These are phyloP conservation scores for Spilarctia lutea DNA, from an alignment of 2,888 invertebrate species.

Conservation along the genomic window DNA sequence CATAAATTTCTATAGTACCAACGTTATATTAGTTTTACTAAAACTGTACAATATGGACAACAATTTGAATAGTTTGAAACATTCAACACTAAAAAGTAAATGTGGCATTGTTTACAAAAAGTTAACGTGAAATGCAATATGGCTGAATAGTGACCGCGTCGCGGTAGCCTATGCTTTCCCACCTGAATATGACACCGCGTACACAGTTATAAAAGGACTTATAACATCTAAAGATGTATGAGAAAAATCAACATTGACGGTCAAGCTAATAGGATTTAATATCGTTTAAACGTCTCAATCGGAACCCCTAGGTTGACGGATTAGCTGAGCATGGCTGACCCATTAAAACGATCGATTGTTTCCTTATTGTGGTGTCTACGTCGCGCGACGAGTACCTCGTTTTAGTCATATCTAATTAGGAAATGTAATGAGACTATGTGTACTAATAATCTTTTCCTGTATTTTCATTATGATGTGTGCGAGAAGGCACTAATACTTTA, in stretches of 20 bases:
- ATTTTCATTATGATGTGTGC: slow-evolving; percentile 39
- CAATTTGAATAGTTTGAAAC: slow-evolving; percentile 53
- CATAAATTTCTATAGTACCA: slow-evolving; percentile 44
- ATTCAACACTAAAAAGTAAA: slow-evolving; percentile 65
- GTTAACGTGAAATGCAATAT: slow-evolving; percentile 79
- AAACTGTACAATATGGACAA: slow-evolving; percentile 40
- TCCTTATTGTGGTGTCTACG: slow-evolving; percentile 80
- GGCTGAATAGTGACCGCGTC: slow-evolving; percentile 81
- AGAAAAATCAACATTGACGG: slow-evolving; percentile 64
- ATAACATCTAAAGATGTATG: slow-evolving; percentile 54
- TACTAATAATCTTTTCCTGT: slow-evolving; percentile 35
- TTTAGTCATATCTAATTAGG: slow-evolving; percentile 69
- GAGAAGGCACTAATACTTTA: slow-evolving; percentile 37
- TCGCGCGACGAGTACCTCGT: slow-evolving; percentile 60
- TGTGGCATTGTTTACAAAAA: slow-evolving; percentile 77
- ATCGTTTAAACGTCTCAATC: slow-evolving; percentile 58
- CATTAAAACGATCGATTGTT: slow-evolving; percentile 86
- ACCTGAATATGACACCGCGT: slow-evolving; percentile 83
- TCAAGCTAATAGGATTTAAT: slow-evolving; percentile 70
- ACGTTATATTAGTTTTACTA: slow-evolving; percentile 44
- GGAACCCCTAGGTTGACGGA: slow-evolving; percentile 77
- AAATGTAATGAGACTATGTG: slow-evolving; percentile 61
- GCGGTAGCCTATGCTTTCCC: slow-evolving; percentile 85
- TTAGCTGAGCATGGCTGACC: slow-evolving; percentile 84
- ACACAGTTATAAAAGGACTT: slow-evolving; percentile 66